Evolutionary conservation across 2,113 vertebrate species (phyloP), one percentile per base, ranked within the genome.

Genomic region (Rissa tridactyla): DNA sequence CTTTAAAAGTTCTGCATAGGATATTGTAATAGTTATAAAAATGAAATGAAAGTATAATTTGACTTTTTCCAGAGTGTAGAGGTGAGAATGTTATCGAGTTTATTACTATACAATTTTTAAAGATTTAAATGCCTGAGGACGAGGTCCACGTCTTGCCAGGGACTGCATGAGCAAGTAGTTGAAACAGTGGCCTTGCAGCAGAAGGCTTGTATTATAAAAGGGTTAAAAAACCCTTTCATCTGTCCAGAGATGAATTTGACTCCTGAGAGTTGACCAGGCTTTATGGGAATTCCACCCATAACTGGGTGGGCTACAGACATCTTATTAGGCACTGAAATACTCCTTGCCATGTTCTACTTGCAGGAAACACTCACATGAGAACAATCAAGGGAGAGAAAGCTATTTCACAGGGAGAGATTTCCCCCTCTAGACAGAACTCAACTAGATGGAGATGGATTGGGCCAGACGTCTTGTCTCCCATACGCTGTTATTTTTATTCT

Each of bases 401-500:
- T 58, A 10, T 52, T 69, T 69, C 52, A 40, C 9, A 2, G 49
- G 17, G 44, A 52, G 49, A 92, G 9, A 32, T 55, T 38, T 81
- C 46, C 25, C 66, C 9, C 51, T 77, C 15, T 75, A 21, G 71
- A 18, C 42, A 61, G 54, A 91, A 0, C 54, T n/a, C 52, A 18
- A 10, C 30, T 34, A 9, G 47, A 36, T 75, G 65, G 65, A 85
- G 75, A 49, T 65, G 55, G 71, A 20, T 68, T 64, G 54, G 81
- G 75, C 66, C 82, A 81, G 80, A 27, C 4, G 21, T 77, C 15
- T 72, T 23, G 1, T 75, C 88, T 96, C 27, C 69, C 20, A 1
- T 92, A 44, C 32, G 0, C 84, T 87, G 68, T 89, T 94, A 47
- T 90, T 96, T 97, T 96, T 82, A 15, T 46, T 86, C 86, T 71